Conservation (phyloP, 1,140 invertebrate species). For the Mya arenaria region DNA sequence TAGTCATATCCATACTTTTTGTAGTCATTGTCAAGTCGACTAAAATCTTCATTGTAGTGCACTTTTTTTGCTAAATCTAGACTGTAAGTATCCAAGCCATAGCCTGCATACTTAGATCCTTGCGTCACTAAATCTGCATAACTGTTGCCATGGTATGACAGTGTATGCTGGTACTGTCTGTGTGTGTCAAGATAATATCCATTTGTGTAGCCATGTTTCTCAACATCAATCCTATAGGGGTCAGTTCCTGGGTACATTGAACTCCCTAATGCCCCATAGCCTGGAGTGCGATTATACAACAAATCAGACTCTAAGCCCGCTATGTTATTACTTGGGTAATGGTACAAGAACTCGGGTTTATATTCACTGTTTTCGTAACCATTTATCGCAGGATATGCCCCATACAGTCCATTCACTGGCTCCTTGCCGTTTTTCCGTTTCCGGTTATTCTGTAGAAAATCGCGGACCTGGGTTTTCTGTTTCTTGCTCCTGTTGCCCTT, state of each 20-base stretch:
- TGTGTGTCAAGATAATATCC: slow-evolving; percentile 76
- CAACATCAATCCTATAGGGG: slow-evolving; percentile 72
- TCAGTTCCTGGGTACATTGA: slow-evolving; percentile 72
- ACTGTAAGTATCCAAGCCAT: slow-evolving; percentile 76
- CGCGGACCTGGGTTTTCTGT: slow-evolving; percentile 95
- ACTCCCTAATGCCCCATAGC: slow-evolving; percentile 70
- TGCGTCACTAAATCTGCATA: slow-evolving; percentile 75
- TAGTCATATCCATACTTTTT: slow-evolving; percentile 74
- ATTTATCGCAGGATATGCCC: slow-evolving; percentile 75
- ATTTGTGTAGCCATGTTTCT: slow-evolving; percentile 77
- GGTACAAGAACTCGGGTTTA: slow-evolving; percentile 77
- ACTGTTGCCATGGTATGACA: slow-evolving; percentile 72
- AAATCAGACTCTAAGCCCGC: slow-evolving; percentile 72
- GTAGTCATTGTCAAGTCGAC: slow-evolving; percentile 67
- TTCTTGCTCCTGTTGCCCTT: slow-evolving; percentile 84
- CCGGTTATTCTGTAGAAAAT: slow-evolving; percentile 95
- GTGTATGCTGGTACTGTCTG: slow-evolving; percentile 76
- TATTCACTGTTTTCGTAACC: slow-evolving; percentile 75
- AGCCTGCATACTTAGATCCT: slow-evolving; percentile 76
- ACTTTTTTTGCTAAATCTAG: slow-evolving; percentile 77
- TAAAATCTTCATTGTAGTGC: slow-evolving; percentile 72
- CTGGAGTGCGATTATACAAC: slow-evolving; percentile 70
- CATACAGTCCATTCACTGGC: slow-evolving; percentile 79
- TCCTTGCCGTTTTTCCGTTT: slow-evolving; percentile 87
- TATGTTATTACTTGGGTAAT: slow-evolving; percentile 73